Evolutionary conservation across 2,797 vertebrate species (phyloP).

Genomic region (Gadopsis bispinosus): DNA sequence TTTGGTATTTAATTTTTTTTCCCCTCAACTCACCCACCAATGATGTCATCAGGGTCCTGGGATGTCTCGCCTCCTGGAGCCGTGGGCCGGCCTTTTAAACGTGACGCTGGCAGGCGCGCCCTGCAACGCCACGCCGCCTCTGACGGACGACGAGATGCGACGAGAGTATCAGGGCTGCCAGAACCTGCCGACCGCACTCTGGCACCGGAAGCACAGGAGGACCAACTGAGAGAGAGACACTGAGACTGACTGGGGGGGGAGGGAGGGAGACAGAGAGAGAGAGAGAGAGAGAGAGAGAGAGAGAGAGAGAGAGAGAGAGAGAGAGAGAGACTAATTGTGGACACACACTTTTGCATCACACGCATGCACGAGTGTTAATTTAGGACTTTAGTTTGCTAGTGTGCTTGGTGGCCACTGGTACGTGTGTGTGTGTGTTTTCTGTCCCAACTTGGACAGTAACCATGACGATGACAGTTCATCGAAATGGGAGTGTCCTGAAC

Average conservation of each 20-base stretch:
- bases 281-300: conserved; percentile 25
- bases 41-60: conserved; percentile 63
- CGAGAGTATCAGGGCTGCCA: conserved; percentile 88
- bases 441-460: conserved; percentile 63
- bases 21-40: neutral
- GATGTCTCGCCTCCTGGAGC: conserved; percentile 65
- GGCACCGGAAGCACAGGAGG: conserved; percentile 81
- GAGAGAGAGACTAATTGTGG: conserved; percentile 6
- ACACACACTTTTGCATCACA: conserved; percentile 32
- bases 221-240: conserved; percentile 54
- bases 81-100: conserved; percentile 79
- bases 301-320: conserved; percentile 20
- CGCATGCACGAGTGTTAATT: conserved; percentile 20
- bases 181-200: conserved; percentile 87
- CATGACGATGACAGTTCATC: conserved; percentile 61
- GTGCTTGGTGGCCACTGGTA: conserved; percentile 33
- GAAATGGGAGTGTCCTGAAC: conserved; percentile 62
- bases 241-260: conserved; percentile 24
- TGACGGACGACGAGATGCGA: conserved; percentile 83
- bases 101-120: conserved; percentile 86
- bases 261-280: too few relatives aligned
- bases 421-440: conserved; percentile 44
- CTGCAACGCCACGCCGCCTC: conserved; percentile 84
- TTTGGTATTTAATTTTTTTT: too few relatives aligned
- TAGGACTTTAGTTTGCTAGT: conserved; percentile 30